A percentile compares a stretch with the other conserved stretches of the same genome.
Conservation (phyloP, 1,140 invertebrate genomes). For the Philotrypesis tridentata region DNA sequence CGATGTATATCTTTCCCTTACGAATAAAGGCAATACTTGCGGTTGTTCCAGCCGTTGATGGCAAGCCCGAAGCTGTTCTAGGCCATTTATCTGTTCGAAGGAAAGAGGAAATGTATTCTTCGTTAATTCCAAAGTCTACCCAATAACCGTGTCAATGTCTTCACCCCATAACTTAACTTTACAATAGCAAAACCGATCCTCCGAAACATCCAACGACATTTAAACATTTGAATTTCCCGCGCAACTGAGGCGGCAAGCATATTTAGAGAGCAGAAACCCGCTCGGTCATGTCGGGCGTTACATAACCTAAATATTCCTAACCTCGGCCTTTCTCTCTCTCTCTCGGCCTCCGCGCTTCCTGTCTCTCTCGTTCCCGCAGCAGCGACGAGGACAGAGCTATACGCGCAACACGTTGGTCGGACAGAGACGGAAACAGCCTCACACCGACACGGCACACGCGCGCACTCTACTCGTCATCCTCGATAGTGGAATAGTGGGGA, state of each 20-base stretch:
- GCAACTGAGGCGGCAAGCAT: not conserved
- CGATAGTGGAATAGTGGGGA: slow-evolving; percentile 53
- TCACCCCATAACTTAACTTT: too few species aligned
- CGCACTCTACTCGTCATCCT: not conserved
- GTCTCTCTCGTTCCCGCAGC: slow-evolving; percentile 11
- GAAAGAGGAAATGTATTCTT: not conserved
- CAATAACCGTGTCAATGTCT: too few species aligned
- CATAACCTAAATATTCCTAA: slow-evolving; percentile 69
- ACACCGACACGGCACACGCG: not conserved
- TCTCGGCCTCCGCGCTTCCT: not conserved
- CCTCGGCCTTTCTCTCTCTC: slow-evolving; percentile 32
- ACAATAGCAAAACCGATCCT: too few species aligned
- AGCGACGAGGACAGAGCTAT: not conserved
- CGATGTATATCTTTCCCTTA: slow-evolving; percentile 95
- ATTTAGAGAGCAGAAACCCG: not conserved
- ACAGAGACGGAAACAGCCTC: not conserved
- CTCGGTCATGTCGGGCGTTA: slow-evolving; percentile 54
- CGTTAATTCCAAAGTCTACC: too few species aligned
- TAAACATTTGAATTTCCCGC: too few species aligned
- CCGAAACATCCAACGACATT: too few species aligned
- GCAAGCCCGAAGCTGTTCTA: slow-evolving; percentile 91
- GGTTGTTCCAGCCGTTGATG: slow-evolving; percentile 97
- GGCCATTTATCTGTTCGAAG: slow-evolving; percentile 89
- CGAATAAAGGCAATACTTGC: slow-evolving; percentile 96
- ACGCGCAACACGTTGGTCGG: not conserved